These are phyloP conservation scores for Onychorhynchus coronatus DNA, from an alignment of 2,113 vertebrate species.

Conservation along the genomic window DNA sequence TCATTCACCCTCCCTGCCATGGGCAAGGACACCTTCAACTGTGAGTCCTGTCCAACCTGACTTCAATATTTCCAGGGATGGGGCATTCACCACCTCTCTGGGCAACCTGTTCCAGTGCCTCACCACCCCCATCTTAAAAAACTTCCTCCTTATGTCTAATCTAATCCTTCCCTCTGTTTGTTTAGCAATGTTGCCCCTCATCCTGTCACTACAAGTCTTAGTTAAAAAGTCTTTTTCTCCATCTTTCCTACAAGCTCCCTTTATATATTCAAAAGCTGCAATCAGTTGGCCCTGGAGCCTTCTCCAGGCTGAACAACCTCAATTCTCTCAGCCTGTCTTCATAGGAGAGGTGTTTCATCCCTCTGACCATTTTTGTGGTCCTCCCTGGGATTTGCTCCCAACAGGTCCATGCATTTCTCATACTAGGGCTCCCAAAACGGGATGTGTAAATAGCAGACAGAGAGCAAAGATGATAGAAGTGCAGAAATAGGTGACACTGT, in stretches of 20 bases:
- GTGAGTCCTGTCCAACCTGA: neutral
- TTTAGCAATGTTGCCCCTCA: neutral
- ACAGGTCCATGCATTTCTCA: neutral
- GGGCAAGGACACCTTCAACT: neutral
- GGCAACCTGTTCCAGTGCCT: neutral
- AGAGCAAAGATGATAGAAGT: neutral
- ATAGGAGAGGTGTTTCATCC: neutral
- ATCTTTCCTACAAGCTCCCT: neutral
- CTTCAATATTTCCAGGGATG: neutral
- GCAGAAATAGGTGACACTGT: neutral
- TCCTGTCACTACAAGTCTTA: neutral
- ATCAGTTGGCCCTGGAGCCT: neutral
- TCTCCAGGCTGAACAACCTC: neutral
- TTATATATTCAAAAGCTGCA: neutral
- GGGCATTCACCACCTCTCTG: neutral
- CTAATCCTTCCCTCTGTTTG: neutral
- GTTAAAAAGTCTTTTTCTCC: neutral
- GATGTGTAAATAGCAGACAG: neutral
- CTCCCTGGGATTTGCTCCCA: neutral
- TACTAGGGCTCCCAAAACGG: neutral
- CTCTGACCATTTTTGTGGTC: neutral
- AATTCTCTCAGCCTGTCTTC: neutral
- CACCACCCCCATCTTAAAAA: neutral
- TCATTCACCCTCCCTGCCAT: neutral
- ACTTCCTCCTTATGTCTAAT: neutral